Conservation (phyloP, 2,888 invertebrate genomes). For the Therioaphis trifolii region DNA sequence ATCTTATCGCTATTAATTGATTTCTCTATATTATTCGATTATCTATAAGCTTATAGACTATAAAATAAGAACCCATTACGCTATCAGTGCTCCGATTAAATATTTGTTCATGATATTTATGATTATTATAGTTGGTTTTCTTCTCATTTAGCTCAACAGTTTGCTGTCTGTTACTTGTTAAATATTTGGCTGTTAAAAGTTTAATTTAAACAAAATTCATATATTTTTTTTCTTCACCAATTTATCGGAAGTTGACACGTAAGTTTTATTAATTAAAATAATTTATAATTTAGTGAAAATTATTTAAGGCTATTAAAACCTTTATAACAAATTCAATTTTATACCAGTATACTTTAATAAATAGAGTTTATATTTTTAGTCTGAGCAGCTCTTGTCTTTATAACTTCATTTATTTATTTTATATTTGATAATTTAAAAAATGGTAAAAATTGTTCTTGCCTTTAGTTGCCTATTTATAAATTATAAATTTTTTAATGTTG, state of each 20-base stretch:
- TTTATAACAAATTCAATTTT: not conserved
- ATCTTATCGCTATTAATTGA: not conserved
- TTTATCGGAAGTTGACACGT: not conserved
- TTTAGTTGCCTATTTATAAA: not conserved
- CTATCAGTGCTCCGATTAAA: too few relatives aligned
- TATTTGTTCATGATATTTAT: too few relatives aligned
- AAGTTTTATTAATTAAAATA: not conserved
- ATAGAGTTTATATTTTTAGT: not conserved
- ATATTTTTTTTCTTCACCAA: not conserved
- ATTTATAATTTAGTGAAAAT: not conserved
- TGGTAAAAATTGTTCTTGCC: not conserved
- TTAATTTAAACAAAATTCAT: not conserved
- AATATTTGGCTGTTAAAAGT: too few relatives aligned
- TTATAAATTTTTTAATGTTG: not conserved
- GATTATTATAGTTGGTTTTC: too few relatives aligned
- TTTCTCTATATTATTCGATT: not conserved
- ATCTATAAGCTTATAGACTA: not conserved
- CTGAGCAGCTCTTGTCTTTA: constrained; percentile 9
- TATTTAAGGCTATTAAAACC: not conserved
- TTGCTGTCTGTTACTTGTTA: too few relatives aligned
- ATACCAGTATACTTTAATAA: not conserved
- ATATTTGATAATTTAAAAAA: not conserved
- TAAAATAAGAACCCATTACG: not conserved
- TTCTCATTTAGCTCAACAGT: too few relatives aligned
- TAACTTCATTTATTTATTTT: not conserved